A percentile compares a stretch with the other conserved stretches of the same genome.
These are phyloP conservation scores for Ooceraea biroi DNA, from an alignment of 1,140 invertebrate genomes.

Conservation along the genomic window DNA sequence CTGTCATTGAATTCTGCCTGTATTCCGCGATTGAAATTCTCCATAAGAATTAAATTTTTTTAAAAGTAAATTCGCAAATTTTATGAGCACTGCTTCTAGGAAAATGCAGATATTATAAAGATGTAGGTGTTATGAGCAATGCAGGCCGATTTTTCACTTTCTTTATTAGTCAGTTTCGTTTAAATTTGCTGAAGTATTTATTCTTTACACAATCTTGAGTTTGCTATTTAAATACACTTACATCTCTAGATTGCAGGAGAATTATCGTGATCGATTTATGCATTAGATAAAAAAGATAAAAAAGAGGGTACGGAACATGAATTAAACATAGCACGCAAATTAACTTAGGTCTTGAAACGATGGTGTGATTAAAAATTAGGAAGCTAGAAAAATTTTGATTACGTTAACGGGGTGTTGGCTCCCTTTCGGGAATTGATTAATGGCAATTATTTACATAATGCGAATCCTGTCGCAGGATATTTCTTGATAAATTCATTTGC, in stretches of 20 bases:
- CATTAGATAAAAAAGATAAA: neutral
- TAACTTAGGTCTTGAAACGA: neutral
- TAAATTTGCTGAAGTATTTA: conserved; percentile 12
- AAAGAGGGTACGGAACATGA: neutral
- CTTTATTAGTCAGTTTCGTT: neutral
- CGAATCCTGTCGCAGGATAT: neutral
- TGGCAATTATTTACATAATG: conserved; percentile 16
- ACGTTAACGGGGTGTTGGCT: neutral
- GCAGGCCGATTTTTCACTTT: conserved; percentile 41
- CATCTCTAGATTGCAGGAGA: neutral
- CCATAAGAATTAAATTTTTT: too few relatives aligned
- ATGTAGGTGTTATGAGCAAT: conserved; percentile 65
- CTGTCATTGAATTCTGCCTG: conserved; percentile 50
- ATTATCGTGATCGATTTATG: neutral
- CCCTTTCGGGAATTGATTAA: neutral
- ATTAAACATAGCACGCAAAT: conserved; percentile 16
- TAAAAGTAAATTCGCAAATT: conserved; percentile 64
- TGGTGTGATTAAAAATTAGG: neutral
- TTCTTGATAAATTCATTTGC: conserved; percentile 9
- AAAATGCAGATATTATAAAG: conserved; percentile 35
- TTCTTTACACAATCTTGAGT: neutral
- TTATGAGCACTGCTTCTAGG: conserved; percentile 58
- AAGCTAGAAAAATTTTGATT: neutral
- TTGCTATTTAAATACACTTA: neutral
- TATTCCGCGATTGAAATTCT: conserved; percentile 50